Evolutionary conservation across 2,888 invertebrate species (phyloP).

Genomic region (Nomada goodeniana): DNA sequence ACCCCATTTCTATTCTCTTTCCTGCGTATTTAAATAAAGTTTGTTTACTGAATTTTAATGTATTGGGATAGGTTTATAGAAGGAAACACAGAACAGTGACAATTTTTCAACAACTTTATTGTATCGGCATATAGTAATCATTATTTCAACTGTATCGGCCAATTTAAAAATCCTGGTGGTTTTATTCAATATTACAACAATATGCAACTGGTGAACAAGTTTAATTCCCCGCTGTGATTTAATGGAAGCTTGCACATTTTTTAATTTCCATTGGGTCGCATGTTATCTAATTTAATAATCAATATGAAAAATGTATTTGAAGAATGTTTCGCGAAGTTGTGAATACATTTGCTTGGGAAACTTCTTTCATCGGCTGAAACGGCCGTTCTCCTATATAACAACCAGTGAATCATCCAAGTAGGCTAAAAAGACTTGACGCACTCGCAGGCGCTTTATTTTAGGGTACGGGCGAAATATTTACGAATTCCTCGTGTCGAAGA

Average conservation of each 20-base stretch:
- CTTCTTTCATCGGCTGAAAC: constrained; percentile 22
- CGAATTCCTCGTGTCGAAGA: constrained; percentile 69
- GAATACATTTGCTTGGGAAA: background rate
- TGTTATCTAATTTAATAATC: background rate
- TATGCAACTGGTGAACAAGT: background rate
- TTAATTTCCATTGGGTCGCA: too few species aligned
- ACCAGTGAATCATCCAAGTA: constrained; percentile 62
- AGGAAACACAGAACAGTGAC: background rate
- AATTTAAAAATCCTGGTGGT: too few species aligned
- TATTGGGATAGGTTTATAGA: background rate
- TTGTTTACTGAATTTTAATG: background rate
- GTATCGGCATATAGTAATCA: too few species aligned
- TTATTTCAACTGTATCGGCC: too few species aligned
- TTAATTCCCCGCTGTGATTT: background rate
- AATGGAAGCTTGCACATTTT: background rate
- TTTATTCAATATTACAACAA: background rate
- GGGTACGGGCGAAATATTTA: constrained; percentile 72
- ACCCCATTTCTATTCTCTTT: background rate
- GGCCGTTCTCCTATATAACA: constrained; percentile 46
- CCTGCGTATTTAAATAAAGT: background rate
- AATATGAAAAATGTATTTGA: background rate
- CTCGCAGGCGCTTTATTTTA: constrained; percentile 72
- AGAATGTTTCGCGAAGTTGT: background rate
- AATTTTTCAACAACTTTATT: background rate
- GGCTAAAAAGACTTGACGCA: constrained; percentile 55